Percentiles rank a stretch among this genome's conserved stretches.
These are phyloP conservation scores for Drosophila meridionalis DNA, from an alignment of 2,888 invertebrate species.

Conservation along the genomic window DNA sequence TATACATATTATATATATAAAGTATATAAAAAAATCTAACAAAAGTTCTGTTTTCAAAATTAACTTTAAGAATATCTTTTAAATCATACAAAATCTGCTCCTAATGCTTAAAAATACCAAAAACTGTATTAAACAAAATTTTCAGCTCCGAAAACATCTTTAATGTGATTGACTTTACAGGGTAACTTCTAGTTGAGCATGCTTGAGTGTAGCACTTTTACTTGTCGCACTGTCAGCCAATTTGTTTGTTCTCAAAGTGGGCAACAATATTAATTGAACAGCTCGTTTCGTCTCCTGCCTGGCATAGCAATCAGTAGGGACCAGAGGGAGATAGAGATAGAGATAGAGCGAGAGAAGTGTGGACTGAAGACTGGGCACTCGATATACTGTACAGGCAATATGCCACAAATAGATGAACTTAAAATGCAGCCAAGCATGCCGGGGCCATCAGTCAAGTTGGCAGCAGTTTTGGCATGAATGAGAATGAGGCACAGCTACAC, in stretches of 20 bases:
- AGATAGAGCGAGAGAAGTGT: not conserved
- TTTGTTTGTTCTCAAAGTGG: conserved; percentile 55
- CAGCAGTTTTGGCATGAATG: conserved; percentile 74
- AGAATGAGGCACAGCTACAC: conserved; percentile 59
- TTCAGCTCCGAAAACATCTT: not conserved
- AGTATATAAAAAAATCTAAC: too few relatives aligned
- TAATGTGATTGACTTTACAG: not conserved
- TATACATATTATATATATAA: too few relatives aligned
- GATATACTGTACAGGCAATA: conserved; percentile 51
- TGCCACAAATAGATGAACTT: conserved; percentile 79
- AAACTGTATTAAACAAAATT: not conserved
- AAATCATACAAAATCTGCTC: too few relatives aligned
- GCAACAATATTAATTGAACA: conserved; percentile 69
- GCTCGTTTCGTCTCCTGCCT: conserved; percentile 53
- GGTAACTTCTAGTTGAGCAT: conserved; percentile 17
- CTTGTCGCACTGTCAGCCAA: conserved; percentile 37
- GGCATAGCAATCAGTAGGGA: conserved; percentile 44
- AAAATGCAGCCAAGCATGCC: conserved; percentile 82
- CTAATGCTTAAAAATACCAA: not conserved
- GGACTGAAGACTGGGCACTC: not conserved
- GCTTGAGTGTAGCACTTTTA: conserved; percentile 14
- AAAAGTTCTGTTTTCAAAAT: too few relatives aligned
- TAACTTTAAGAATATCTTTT: too few relatives aligned
- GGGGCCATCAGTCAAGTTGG: conserved; percentile 72
- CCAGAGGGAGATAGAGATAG: not conserved